Conservation (phyloP, 1,140 invertebrate species). For the Colletes latitarsis region DNA sequence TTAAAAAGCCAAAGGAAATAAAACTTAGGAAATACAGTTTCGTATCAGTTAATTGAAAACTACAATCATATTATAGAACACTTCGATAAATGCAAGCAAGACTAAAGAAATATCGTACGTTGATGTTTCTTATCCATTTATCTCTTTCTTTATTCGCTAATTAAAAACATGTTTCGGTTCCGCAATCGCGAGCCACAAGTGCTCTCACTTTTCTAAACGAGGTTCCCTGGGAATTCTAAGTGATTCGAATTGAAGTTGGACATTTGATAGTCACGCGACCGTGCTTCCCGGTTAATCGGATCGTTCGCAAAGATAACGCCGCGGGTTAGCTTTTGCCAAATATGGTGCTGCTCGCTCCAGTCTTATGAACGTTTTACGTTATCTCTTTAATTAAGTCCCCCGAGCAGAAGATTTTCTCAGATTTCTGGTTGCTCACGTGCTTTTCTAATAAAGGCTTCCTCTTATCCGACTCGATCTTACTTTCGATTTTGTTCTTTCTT, state of each 20-base stretch:
- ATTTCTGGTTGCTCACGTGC: not conserved
- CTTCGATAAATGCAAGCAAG: too few species aligned
- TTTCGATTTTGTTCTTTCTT: not conserved
- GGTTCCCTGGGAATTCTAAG: slow-evolving; percentile 12
- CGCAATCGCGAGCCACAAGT: not conserved
- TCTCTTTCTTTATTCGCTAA: not conserved
- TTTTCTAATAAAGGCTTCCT: slow-evolving; percentile 23
- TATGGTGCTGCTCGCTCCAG: slow-evolving; percentile 10
- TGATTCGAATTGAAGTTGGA: slow-evolving; percentile 33
- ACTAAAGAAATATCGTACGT: too few species aligned
- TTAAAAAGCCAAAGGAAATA: too few species aligned
- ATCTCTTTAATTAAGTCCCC: slow-evolving; percentile 43
- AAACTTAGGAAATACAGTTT: not conserved
- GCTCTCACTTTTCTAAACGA: not conserved
- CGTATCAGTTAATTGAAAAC: not conserved
- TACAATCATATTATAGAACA: not conserved
- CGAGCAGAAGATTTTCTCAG: slow-evolving; percentile 2
- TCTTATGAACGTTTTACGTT: slow-evolving; percentile 22
- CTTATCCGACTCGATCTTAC: not conserved
- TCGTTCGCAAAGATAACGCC: slow-evolving; percentile 32
- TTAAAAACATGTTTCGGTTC: not conserved
- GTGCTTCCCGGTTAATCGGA: slow-evolving; percentile 13
- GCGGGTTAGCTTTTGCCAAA: slow-evolving; percentile 9
- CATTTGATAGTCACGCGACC: slow-evolving; percentile 44
- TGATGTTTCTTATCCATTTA: not conserved